Evolutionary conservation across 2,113 vertebrate species (phyloP), one percentile per base, ranked within the genome.

Genomic region (Ceratotherium simum): DNA sequence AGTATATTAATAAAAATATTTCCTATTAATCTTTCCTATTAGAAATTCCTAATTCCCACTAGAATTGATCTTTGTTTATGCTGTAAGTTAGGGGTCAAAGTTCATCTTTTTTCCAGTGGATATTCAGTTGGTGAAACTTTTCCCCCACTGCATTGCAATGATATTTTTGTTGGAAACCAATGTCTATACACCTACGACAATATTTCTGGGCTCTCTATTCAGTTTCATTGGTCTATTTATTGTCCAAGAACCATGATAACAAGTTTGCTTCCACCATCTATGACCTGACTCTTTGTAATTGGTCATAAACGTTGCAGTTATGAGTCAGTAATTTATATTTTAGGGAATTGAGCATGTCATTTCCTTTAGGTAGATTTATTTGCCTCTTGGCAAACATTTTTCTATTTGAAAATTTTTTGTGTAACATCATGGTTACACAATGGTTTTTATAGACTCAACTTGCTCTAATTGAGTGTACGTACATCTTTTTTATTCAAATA

Each of bases 1-100:
- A 67, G 31, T 84, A 54, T 90, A 58, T 96, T 76, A 86, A 65
- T 90, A 89, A 92, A 73, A 60, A 79, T 88, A 92, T 92, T 79
- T 84, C 27, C 27, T 89, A 75, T 20, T 54, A 69, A 51, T 9
- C 23, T 95, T 60, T 67, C 14, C 29, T 91, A 56, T 60, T 62
- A 70, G 27, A 27, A 86, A 95, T 90, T 86, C 36, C 29, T 84
- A 90, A 84, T 90, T 92, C 31, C 80, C 42, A 23, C 2, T 76
- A n/a, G 14, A 96, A 94, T 39, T 48, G 10, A 31, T 54, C 14
- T 78, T 86, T 48, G 4, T 92, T 92, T 86, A 73, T 14, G 5
- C 39, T 95, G 33, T 91, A 64, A 67, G 20, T 58, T 79, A 91
- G 56, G 33, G 11, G 23, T 95, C 17, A 79, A 16, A 12, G 21